A percentile compares a stretch with the other conserved stretches of the same genome.
These are phyloP conservation scores for Pristionchus fissidentatus DNA, from an alignment of 2,888 invertebrate genomes.

Conservation along the genomic window DNA sequence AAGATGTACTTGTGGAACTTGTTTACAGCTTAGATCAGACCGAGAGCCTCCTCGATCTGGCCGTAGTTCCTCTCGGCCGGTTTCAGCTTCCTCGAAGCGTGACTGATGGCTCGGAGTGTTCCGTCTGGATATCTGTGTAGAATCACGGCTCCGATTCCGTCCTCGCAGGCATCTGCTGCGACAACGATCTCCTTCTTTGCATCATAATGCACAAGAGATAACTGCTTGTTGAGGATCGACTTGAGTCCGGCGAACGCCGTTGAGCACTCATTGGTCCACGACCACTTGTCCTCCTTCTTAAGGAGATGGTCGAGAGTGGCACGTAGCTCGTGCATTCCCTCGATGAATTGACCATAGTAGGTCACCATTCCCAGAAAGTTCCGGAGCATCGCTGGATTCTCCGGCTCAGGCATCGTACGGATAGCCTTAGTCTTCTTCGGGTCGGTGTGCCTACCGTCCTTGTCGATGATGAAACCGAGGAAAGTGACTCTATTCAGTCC, in stretches of 20 bases:
- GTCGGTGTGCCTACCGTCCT: constrained; percentile 47
- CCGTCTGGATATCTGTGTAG: constrained; percentile 63
- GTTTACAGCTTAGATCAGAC: constrained; percentile 76
- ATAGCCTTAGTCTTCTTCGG: constrained; percentile 52
- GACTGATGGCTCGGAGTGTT: constrained; percentile 59
- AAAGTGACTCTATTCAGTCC: constrained; percentile 49
- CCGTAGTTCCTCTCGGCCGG: constrained; percentile 57
- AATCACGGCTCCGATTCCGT: constrained; percentile 71
- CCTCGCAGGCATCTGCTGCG: constrained; percentile 76
- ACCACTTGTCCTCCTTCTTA: constrained; percentile 58
- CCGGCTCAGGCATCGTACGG: constrained; percentile 48
- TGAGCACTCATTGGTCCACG: constrained; percentile 43
- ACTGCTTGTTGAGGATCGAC: constrained; percentile 57
- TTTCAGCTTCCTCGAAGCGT: constrained; percentile 55
- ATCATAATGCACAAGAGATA: constrained; percentile 73
- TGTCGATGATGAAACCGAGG: constrained; percentile 53
- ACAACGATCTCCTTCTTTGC: constrained; percentile 68
- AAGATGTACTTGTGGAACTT: constrained; percentile 76
- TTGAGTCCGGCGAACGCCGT: constrained; percentile 63
- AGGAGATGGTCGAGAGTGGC: constrained; percentile 62
- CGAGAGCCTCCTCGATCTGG: constrained; percentile 73
- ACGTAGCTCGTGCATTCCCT: constrained; percentile 46
- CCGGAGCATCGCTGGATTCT: constrained; percentile 31
- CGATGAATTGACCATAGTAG: constrained; percentile 46
- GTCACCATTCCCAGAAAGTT: constrained; percentile 51